phyloP scores from a whole-genome alignment of 2,113 vertebrate genomes.

The Nerophis ophidion region DNA sequence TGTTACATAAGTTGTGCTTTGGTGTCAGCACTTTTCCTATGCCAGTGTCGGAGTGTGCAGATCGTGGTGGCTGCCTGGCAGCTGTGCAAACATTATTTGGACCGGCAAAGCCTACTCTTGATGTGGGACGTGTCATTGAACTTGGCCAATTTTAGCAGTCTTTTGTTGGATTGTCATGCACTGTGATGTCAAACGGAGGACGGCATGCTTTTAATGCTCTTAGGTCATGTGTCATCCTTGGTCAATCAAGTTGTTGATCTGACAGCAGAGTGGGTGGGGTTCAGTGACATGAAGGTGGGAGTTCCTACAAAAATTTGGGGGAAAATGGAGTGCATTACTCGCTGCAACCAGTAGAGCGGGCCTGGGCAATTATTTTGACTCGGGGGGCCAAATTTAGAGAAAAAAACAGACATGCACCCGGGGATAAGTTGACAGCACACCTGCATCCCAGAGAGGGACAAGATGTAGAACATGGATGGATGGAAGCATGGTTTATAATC shows the following conservation, averaged over 20 bases:
- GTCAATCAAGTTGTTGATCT: slow-evolving; percentile 1
- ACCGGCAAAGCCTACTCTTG: slow-evolving; percentile 53
- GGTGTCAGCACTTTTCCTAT: slow-evolving; percentile 55
- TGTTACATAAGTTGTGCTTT: slow-evolving; percentile 51
- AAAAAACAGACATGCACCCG: no score
- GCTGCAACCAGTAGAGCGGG: no score
- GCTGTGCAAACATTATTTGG: slow-evolving; percentile 73
- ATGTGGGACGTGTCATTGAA: slow-evolving; percentile 60
- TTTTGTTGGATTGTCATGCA: slow-evolving; percentile 32
- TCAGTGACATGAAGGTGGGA: background rate
- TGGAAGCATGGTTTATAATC: no score
- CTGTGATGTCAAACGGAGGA: slow-evolving; percentile 24
- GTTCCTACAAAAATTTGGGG: background rate
- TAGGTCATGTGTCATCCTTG: slow-evolving; percentile 12
- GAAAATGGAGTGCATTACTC: no score
- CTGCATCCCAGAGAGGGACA: no score
- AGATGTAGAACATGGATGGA: no score
- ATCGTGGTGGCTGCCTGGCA: slow-evolving; percentile 54
- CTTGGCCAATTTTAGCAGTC: slow-evolving; percentile 49
- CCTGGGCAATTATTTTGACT: no score
- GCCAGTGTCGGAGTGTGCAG: slow-evolving; percentile 42
- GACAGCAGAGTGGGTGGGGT: slow-evolving; percentile 6
- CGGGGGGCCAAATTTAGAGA: no score
- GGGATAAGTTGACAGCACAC: no score
- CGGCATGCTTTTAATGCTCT: slow-evolving; percentile 12